Evolutionary conservation across 2,113 vertebrate genomes (phyloP), one percentile per base, ranked within the genome.

Genomic region (Psephotus haematonotus): DNA sequence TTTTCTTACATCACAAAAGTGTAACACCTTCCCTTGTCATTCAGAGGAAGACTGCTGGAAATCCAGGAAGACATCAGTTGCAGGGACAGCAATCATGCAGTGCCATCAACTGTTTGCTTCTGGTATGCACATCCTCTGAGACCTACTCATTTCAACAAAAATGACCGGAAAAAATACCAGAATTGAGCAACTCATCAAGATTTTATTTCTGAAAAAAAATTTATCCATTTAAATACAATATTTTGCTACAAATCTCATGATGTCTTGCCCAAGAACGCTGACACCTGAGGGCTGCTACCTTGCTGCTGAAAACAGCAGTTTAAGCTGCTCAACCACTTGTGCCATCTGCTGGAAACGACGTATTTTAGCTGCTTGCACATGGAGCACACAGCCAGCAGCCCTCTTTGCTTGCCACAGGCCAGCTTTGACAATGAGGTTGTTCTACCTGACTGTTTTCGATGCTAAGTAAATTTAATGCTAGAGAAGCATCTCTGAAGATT

Each of bases 21-120:
- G 82, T 49, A 63, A 33, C 64, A 62, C 25, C 19, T 59, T 85
- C 31, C 15, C 37, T 71, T 69, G 47, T 35, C 47, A 35, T 63
- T 41, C 59, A 5, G 47, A 86, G 50, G 17, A 35, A 67, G 53
- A 5, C 57, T 65, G 79, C 43, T 41, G 46, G 44, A 44, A 20
- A 64, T 37, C 29, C 33, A 25, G 10, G 62, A 33, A 67, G 62
- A n/a, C 17, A 20, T 17, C 62, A 11, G 1, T 13, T 44, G 50
- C 65, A 55, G 63, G 43, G 81, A 76, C 75, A 37, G 70, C 5
- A 69, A 92, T 95, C 72, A 2, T 19, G 86, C 86, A 97, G 90
- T 91, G 96, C 93, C 96, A 94, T 87, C 95, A 89, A 20, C 90
- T 52, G 92, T 82, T 62, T 60, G 43, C 41, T 76, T 37, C 65